Conservation (phyloP, 2,888 invertebrate species). For the Eupithecia vulgata region DNA sequence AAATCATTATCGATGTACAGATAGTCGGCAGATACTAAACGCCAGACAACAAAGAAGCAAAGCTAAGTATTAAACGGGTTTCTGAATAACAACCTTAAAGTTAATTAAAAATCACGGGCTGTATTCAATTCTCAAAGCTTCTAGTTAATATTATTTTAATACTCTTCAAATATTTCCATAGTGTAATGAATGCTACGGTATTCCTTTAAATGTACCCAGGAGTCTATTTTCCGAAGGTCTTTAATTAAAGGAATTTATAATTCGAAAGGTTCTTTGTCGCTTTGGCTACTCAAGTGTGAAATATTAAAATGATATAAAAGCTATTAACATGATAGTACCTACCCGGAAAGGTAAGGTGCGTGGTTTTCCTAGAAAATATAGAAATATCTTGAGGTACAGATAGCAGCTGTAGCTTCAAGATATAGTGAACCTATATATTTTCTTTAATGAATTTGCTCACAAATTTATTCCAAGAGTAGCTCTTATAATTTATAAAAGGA, state of each 20-base stretch:
- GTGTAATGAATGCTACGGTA: slow-evolving; percentile 10
- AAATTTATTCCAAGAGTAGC: too few relatives aligned
- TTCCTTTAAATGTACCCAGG: slow-evolving; percentile 13
- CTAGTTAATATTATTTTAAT: slow-evolving; percentile 17
- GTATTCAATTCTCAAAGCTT: slow-evolving; percentile 4
- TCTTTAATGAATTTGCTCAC: too few relatives aligned
- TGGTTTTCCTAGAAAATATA: neutral
- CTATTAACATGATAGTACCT: slow-evolving; percentile 52
- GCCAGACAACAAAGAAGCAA: slow-evolving; percentile 1
- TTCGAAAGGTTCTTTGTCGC: slow-evolving; percentile 27
- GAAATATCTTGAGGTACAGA: neutral
- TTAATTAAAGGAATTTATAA: slow-evolving; percentile 37
- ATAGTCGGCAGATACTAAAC: neutral
- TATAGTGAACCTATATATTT: too few relatives aligned
- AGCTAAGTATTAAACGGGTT: neutral
- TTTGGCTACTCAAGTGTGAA: slow-evolving; percentile 1
- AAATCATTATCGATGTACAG: neutral
- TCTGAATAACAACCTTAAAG: slow-evolving; percentile 3
- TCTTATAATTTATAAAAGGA: neutral
- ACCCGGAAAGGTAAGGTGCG: neutral
- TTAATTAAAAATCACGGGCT: slow-evolving; percentile 13
- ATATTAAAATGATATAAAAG: slow-evolving; percentile 47
- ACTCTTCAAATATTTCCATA: slow-evolving; percentile 20
- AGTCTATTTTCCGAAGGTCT: slow-evolving; percentile 22
- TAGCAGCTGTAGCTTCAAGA: too few relatives aligned